Conservation (phyloP, 2,797 vertebrate species). For the Arctocebus calabarensis region DNA sequence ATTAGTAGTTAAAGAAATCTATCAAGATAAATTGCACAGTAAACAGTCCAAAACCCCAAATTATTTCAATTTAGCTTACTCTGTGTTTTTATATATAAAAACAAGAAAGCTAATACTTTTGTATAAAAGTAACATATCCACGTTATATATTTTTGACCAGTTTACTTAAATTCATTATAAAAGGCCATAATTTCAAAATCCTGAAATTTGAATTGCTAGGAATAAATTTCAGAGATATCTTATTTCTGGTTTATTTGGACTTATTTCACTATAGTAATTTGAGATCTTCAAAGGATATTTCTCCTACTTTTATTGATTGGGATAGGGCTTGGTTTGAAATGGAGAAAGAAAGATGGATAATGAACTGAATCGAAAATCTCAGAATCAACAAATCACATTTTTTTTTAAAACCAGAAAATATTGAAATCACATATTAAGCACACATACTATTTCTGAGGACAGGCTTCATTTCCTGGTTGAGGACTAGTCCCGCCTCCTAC, state of each 20-base stretch:
- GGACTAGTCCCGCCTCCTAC: background rate
- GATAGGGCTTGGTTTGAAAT: constrained; percentile 44
- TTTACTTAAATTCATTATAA: constrained; percentile 57
- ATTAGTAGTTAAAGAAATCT: constrained; percentile 60
- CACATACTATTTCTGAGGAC: constrained; percentile 5
- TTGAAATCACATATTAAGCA: constrained; percentile 19
- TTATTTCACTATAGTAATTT: constrained; percentile 40
- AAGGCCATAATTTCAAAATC: constrained; percentile 70
- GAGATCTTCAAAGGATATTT: constrained; percentile 38
- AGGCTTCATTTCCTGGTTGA: background rate
- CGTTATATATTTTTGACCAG: constrained; percentile 41
- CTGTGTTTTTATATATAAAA: constrained; percentile 27
- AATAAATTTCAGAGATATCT: constrained; percentile 43
- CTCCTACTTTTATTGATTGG: constrained; percentile 48
- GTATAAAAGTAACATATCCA: constrained; percentile 55
- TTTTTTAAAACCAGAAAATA: background rate
- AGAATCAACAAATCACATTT: constrained; percentile 24
- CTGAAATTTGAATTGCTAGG: constrained; percentile 56
- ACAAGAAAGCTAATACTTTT: constrained; percentile 60
- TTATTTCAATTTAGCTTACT: constrained; percentile 55
- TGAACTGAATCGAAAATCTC: constrained; percentile 43
- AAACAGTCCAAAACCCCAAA: constrained; percentile 41
- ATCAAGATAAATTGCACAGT: constrained; percentile 56
- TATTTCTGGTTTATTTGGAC: constrained; percentile 64
- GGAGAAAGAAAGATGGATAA: constrained; percentile 43